Evolutionary conservation across 2,113 vertebrate species (phyloP).

Genomic region (Oryzias curvinotus): DNA sequence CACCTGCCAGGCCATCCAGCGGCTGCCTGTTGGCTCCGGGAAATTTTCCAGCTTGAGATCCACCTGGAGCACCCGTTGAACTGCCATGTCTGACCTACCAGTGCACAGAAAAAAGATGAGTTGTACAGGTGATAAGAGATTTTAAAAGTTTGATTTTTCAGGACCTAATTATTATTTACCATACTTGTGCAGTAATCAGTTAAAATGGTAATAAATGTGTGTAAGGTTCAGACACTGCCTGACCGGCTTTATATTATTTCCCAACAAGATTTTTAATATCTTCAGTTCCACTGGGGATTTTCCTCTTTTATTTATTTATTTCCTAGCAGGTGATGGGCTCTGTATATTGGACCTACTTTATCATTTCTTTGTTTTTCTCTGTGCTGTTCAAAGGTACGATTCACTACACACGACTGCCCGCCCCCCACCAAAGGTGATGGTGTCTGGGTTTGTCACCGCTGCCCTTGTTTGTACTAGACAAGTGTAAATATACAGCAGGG

Average conservation of each 20-base stretch:
- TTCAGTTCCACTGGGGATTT: constrained; percentile 22
- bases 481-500: constrained; percentile 51
- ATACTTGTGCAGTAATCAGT: constrained; percentile 24
- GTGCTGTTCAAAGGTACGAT: constrained; percentile 29
- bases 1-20: constrained; percentile 93
- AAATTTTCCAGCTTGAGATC: constrained; percentile 88
- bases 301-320: constrained; percentile 9
- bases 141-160: no score
- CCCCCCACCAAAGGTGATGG: constrained; percentile 27
- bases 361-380: constrained; percentile 2
- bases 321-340: constrained; percentile 12
- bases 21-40: constrained; percentile 85
- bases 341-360: constrained; percentile 32
- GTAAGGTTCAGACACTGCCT: constrained; percentile 34
- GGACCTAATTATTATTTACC: background rate
- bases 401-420: constrained; percentile 12
- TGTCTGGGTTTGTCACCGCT: constrained; percentile 34
- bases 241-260: no score
- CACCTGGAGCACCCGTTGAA: constrained; percentile 88
- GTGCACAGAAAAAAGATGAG: constrained; percentile 6
- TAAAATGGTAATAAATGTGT: constrained; percentile 35
- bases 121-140: no score
- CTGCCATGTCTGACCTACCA: constrained; percentile 80
- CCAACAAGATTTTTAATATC: constrained; percentile 40
- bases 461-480: constrained; percentile 54